Evolutionary conservation across 2,797 vertebrate species (phyloP).

Genomic region (Cyclura pinguis): DNA sequence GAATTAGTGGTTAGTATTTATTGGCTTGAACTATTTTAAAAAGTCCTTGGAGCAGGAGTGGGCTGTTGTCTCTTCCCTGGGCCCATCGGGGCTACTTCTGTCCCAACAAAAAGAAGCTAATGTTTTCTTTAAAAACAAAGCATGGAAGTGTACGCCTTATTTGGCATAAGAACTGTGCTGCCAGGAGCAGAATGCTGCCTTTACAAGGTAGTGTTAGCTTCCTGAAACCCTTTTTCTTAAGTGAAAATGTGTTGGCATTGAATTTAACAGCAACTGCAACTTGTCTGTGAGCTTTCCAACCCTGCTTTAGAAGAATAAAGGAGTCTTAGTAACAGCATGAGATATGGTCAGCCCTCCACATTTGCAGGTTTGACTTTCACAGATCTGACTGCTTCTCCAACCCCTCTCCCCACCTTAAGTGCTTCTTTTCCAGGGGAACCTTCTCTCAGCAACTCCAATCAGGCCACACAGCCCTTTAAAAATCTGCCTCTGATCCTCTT

Average conservation of each 20-base stretch:
- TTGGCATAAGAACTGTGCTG: neutral
- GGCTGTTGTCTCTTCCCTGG: neutral
- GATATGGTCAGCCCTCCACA: neutral
- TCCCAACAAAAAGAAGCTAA: neutral
- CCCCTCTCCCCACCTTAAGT: too few species aligned
- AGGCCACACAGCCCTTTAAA: too few species aligned
- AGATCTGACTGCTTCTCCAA: too few species aligned
- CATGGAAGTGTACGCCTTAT: neutral
- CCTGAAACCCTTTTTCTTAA: neutral
- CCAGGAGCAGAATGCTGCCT: neutral
- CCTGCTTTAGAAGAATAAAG: neutral
- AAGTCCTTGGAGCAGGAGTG: neutral
- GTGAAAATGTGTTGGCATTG: neutral
- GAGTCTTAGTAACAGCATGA: neutral
- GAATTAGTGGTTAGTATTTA: neutral
- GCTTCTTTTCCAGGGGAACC: too few species aligned
- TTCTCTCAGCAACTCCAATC: too few species aligned
- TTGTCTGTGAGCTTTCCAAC: too few species aligned
- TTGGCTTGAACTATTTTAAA: neutral
- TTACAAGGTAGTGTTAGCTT: neutral
- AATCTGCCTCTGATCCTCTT: too few species aligned
- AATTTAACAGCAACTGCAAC: neutral
- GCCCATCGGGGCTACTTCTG: neutral
- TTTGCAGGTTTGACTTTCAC: too few species aligned
- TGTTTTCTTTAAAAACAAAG: neutral